Evolutionary conservation across 2,888 invertebrate species (phyloP).

Genomic region (Drosophila putrida): DNA sequence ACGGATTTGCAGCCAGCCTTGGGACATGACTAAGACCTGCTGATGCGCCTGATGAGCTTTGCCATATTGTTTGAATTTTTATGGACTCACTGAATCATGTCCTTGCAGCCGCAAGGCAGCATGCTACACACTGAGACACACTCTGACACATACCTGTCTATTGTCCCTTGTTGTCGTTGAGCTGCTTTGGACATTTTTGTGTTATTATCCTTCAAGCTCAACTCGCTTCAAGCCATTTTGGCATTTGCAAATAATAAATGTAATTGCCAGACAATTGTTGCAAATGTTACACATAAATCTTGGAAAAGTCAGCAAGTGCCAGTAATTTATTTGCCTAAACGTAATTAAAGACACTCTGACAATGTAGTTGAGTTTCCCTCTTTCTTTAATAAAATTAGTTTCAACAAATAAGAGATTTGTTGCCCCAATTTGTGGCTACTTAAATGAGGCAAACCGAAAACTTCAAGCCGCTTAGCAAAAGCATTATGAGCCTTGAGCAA

Average conservation of each 20-base stretch:
- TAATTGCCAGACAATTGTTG: conserved; percentile 52
- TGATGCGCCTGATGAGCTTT: conserved; percentile 75
- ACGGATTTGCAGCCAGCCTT: conserved; percentile 61
- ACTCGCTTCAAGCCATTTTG: conserved; percentile 2
- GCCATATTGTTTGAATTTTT: conserved; percentile 74
- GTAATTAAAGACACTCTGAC: conserved; percentile 20
- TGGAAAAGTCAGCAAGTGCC: conserved; percentile 16
- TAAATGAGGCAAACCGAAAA: conserved; percentile 33
- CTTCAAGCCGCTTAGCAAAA: conserved; percentile 58
- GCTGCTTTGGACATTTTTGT: conserved; percentile 47
- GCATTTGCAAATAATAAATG: conserved; percentile 53
- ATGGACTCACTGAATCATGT: conserved; percentile 46
- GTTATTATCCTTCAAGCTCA: conserved; percentile 44
- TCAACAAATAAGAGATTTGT: conserved; percentile 26
- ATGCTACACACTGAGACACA: neutral
- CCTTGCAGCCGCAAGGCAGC: conserved; percentile 7
- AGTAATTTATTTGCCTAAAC: conserved; percentile 26
- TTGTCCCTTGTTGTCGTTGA: conserved; percentile 18
- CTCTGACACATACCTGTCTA: conserved; percentile 2
- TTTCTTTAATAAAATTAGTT: conserved; percentile 42
- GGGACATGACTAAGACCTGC: conserved; percentile 62
- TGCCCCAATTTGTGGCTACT: conserved; percentile 60
- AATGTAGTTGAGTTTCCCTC: neutral
- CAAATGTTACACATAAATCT: conserved; percentile 32
- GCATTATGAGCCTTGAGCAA: conserved; percentile 49